Conservation (phyloP, 2,797 vertebrate genomes). For the Gallinago stenura region DNA sequence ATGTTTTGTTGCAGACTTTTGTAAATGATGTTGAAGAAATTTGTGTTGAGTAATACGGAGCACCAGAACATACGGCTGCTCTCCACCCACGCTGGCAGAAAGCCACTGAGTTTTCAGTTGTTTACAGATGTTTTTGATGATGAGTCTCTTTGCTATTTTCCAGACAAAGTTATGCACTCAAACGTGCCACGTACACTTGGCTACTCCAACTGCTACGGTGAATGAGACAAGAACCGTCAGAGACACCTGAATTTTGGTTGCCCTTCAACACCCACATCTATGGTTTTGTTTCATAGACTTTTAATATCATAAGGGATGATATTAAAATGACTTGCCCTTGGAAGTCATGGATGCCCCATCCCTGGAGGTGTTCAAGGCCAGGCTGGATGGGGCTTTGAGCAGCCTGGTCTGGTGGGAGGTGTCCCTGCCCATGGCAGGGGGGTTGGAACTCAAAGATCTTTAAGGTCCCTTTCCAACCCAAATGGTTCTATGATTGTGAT, state of each 20-base stretch:
- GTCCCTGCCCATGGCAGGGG: no score
- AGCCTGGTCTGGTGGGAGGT: no score
- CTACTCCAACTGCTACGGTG: neutral
- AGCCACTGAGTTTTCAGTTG: neutral
- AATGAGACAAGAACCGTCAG: rapidly evolving
- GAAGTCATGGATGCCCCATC: no score
- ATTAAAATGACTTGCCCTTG: no score
- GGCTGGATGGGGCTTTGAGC: no score
- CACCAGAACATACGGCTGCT: neutral
- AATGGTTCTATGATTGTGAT: neutral
- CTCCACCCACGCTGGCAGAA: neutral
- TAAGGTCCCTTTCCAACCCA: no score
- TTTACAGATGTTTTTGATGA: neutral
- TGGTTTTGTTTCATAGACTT: neutral
- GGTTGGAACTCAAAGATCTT: no score
- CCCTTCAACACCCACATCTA: neutral
- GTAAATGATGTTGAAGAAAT: neutral
- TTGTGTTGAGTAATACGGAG: neutral
- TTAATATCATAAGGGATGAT: neutral
- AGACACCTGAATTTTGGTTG: neutral
- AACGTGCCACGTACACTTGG: neutral
- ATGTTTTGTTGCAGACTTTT: neutral
- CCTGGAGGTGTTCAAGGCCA: no score
- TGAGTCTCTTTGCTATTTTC: neutral
- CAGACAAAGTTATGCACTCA: neutral